Base-by-base conservation (phyloP, 2,888 invertebrate species). In the Aphodius granarius region DNA sequence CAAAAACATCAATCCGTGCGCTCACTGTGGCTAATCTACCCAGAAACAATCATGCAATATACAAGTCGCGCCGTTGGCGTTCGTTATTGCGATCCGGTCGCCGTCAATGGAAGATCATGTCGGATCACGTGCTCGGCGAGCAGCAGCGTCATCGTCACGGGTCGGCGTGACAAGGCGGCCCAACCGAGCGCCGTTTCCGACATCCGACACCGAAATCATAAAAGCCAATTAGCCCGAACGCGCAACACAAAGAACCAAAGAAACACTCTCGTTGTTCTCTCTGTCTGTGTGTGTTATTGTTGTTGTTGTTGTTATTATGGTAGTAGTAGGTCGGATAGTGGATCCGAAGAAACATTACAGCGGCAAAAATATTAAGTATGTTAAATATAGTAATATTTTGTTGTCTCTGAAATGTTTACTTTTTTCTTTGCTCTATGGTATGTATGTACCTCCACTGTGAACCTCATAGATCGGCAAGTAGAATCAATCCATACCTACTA, bases 211-310 rank as follows among this genome's bases (percentile, higher is more conserved):
- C 43, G 43, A 68, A 68, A 68, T 68, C 68, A 68, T 68, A 68
- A 68, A 68, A 68, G 68, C 68, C 68, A 68, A 68, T 68, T 68
- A 68, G 68, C 21, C 68, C 68, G 68, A 68, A 68, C 20, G 20
- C 68, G 68, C n/a, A n/a, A 22, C 20, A 68, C 68, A 68, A 68
- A 68, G 65, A 19, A 19, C 66, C 20, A 20, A 16, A 9, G 68
- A 68, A 68, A 20, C 68, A 21, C 20, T 21, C 68, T 68, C 68
- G 20, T 68, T 68, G 21, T 22, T 68, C 68, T 68, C 68, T 20
- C 15, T 1, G 19, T 65, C 13, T 16, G 65, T 18, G 65, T 65
- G 65, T 43, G 23, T 23, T 4, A 5, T 4, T 43, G 1, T 43
- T 43, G 43, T 43, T 43, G 43, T 43, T 43, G 43, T 43, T 1